A percentile compares a stretch with the other conserved stretches of the same genome.
These are phyloP conservation scores for Halcyon badia DNA, from an alignment of 2,797 vertebrate genomes.

Conservation along the genomic window DNA sequence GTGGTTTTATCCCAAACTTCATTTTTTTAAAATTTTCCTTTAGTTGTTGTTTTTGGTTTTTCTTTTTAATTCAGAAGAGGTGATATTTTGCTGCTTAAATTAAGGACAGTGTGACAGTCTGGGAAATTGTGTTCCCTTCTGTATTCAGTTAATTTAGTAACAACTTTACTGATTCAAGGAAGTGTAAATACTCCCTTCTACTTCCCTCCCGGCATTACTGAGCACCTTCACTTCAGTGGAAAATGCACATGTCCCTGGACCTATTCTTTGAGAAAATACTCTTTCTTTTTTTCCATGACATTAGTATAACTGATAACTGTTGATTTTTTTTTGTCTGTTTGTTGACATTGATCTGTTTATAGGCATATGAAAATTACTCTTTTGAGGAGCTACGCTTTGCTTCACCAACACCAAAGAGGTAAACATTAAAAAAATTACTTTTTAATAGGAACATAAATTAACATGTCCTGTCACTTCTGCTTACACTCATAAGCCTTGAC, in stretches of 20 bases:
- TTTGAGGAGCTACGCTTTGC: conserved; percentile 99
- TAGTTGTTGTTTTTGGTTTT: no score
- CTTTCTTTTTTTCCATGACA: neutral
- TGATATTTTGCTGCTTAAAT: neutral
- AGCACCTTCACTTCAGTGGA: neutral
- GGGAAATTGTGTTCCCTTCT: neutral
- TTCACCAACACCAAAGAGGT: conserved; percentile 98
- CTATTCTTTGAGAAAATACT: neutral
- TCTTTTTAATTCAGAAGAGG: neutral
- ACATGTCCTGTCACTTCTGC: neutral
- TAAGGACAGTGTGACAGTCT: neutral
- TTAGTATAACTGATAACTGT: neutral
- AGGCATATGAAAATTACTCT: conserved; percentile 99
- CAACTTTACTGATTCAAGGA: neutral
- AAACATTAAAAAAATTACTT: conserved; percentile 5
- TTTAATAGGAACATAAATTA: neutral
- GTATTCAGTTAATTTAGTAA: neutral
- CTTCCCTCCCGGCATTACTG: neutral
- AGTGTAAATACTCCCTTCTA: neutral
- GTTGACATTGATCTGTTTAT: conserved; percentile 15
- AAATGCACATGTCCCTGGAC: neutral
- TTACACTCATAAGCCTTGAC: neutral
- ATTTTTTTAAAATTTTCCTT: no score
- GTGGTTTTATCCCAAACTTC: neutral
- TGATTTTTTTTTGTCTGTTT: neutral